Evolutionary conservation across 2,113 vertebrate species (phyloP).

Genomic region (Poeciliopsis turrubarensis): DNA sequence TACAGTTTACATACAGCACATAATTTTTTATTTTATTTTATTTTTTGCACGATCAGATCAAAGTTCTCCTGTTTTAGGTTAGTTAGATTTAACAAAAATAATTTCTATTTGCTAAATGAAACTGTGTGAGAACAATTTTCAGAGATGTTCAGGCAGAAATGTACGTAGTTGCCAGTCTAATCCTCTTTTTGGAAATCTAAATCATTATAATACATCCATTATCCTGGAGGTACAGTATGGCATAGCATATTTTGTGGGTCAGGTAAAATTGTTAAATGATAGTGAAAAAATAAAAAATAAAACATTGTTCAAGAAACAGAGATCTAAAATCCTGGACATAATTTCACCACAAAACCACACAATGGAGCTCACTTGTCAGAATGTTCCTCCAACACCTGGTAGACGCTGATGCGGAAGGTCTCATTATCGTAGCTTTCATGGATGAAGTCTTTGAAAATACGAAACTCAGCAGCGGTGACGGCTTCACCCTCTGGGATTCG

Average conservation of each 20-base stretch:
- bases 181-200: neutral
- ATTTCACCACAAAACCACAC: neutral
- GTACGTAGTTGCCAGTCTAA: neutral
- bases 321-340: neutral
- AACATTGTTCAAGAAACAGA: neutral
- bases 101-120: no score
- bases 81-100: no score
- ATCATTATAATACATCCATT: neutral
- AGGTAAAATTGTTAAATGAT: neutral
- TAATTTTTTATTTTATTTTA: no score
- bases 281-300: neutral
- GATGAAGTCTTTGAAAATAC: conserved; percentile 96
- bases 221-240: neutral
- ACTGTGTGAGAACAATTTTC: no score
- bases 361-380: conserved; percentile 81
- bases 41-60: no score
- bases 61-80: no score
- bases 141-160: no score
- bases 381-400: conserved; percentile 95
- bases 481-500: conserved; percentile 95
- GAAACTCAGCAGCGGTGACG: conserved; percentile 93
- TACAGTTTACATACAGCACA: no score
- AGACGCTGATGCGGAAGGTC: conserved; percentile 94
- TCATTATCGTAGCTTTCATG: conserved; percentile 91
- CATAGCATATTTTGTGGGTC: neutral